Base-by-base conservation (phyloP, 2,888 invertebrate genomes). In the Noctua fimbriata region DNA sequence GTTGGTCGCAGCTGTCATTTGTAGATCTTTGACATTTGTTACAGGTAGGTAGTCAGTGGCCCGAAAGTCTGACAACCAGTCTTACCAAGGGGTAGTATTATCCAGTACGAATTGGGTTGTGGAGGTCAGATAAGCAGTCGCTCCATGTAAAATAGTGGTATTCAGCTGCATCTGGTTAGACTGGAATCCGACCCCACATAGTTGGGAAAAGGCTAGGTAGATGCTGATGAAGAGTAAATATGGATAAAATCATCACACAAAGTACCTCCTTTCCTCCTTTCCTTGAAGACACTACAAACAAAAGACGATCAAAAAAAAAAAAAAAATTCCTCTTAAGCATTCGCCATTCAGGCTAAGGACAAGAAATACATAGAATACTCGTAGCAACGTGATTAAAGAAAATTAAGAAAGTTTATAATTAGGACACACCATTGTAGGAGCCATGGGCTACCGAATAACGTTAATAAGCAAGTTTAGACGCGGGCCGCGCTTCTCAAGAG, bases 381-480 rank as follows among this genome's bases (percentile, higher is more conserved):
- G 60, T 60, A 85, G 81, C 83, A 69, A 88, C 89, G 90, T 91
- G 90, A 94, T 93, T 93, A 93, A 92, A 90, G 94, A 93, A 94
- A 95, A 96, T 96, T 94, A 94, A 94, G 94, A 96, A 96, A 96
- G 94, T 96, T 96, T 93, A 87, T 89, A 89, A 89, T 89, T 87
- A 87, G 89, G 79, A 88, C 89, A 90, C 90, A 89, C 91, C 91
- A 91, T 92, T 92, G 92, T 89, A 84, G 84, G 83, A 91, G 93
- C 92, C 91, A 89, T 91, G 88, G 90, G 89, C 89, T 87, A 85
- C 84, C 79, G 78, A 83, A 87, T 88, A 84, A 86, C 76, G 93
- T 92, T 95, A 95, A 95, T 95, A 94, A 94, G 94, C 91, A 93
- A 92, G 89, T 94, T 94, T 92, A 92, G 92, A 94, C 89, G 91